Conservation (phyloP, 2,797 vertebrate species). For the Urosaurus nigricauda region DNA sequence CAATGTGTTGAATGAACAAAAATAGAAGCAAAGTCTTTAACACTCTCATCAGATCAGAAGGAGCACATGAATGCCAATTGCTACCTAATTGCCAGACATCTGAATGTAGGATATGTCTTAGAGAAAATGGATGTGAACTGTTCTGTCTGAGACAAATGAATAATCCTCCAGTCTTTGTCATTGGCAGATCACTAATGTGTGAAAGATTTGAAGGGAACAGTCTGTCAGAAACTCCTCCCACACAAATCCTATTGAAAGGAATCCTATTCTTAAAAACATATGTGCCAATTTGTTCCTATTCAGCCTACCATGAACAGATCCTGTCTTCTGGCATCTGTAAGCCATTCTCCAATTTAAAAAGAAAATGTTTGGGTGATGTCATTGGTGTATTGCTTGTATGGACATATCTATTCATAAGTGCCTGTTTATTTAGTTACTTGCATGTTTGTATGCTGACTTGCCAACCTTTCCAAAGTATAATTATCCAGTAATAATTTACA, state of each 20-base stretch:
- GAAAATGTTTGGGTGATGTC: background rate
- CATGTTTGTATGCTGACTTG: background rate
- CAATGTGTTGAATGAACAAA: slow-evolving; percentile 22
- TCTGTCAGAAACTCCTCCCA: slow-evolving; percentile 14
- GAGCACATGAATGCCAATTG: slow-evolving; percentile 34
- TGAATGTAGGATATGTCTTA: slow-evolving; percentile 17
- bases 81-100: slow-evolving; percentile 38
- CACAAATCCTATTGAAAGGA: background rate
- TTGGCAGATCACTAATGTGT: slow-evolving; percentile 18
- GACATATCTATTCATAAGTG: background rate
- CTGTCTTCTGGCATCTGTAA: background rate
- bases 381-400: background rate
- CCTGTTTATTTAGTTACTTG: background rate
- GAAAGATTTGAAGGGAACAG: slow-evolving; percentile 32
- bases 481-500: background rate
- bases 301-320: background rate
- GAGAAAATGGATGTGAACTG: slow-evolving; percentile 30
- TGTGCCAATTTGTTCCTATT: background rate
- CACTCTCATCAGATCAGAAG: slow-evolving; percentile 24
- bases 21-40: slow-evolving; percentile 37
- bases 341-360: too few species aligned
- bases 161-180: slow-evolving; percentile 14
- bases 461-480: background rate
- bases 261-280: slow-evolving; percentile 1
- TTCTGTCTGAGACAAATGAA: background rate